Base-by-base conservation (phyloP, 2,888 invertebrate species). In the Argynnis bischoffii region DNA sequence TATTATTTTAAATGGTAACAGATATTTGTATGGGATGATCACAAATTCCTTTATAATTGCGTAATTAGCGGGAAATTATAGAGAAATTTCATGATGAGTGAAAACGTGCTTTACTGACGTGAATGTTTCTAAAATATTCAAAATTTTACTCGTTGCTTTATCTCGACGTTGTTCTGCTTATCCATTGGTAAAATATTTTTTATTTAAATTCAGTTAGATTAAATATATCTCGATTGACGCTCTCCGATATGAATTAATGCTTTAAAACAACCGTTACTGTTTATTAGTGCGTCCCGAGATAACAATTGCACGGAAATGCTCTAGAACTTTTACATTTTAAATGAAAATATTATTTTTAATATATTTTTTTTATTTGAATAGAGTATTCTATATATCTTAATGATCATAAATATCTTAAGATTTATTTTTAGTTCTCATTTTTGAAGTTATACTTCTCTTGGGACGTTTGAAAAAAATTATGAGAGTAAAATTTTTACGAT, bases 231-330 rank as follows among this genome's bases (percentile, higher is more conserved):
- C 35, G 14, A 41, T 47, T 64, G 21, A 35, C 54, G 16, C 60
- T 60, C 31, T 66, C 35, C 54, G 31, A 60, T 66, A 41, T 55
- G 55, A 69, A 63, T 65, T 64, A 63, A 67, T 69, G 69, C 71
- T 69, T 71, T 64, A 67, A n/a, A n/a, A 61, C 67, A 66, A 65
- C 85, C 84, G 84, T 85, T 85, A 81, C 74, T 64, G 73, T 64
- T 76, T 72, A 79, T 66, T 75, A 73, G 81, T 77, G 80, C 80
- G 75, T 78, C 76, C 75, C 74, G 75, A 66, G 63, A 67, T 68
- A 69, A 76, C 71, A 65, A 55, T 63, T 56, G 53, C 48, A 53
- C 46, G 63, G 31, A 55, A 31, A 47, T 15, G 21, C 54, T 56
- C 72, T 69, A 71, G 55, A 66, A 68, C 69, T 74, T 69, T 65